These are phyloP conservation scores for Potorous gilbertii DNA, from an alignment of 2,797 vertebrate genomes.

Conservation along the genomic window DNA sequence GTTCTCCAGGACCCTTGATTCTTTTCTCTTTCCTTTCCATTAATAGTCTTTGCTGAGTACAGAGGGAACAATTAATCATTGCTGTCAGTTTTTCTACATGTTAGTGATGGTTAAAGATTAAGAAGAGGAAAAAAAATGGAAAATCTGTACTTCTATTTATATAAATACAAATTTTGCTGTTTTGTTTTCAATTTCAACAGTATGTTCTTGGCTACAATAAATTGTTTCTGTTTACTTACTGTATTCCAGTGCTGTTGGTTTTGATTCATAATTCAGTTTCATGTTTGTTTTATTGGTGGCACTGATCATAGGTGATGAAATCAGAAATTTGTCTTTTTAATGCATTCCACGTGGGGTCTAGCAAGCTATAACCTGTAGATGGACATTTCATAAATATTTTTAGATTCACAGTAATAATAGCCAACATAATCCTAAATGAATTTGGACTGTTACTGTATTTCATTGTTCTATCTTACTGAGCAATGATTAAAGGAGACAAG, in stretches of 20 bases:
- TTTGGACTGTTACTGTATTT: neutral
- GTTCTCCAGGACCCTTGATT: neutral
- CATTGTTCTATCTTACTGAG: neutral
- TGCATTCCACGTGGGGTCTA: neutral
- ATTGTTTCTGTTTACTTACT: neutral
- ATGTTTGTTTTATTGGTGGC: neutral
- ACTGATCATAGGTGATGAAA: neutral
- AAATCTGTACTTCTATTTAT: neutral
- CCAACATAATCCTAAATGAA: neutral
- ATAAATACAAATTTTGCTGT: neutral
- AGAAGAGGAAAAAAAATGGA: neutral
- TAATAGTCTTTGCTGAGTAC: neutral
- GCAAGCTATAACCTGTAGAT: neutral
- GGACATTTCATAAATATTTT: neutral
- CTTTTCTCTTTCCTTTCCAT: conserved; percentile 8
- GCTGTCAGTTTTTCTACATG: neutral
- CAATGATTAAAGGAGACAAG: neutral
- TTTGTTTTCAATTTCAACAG: neutral
- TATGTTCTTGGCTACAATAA: neutral
- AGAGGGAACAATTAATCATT: neutral
- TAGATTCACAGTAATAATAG: neutral
- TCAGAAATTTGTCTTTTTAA: neutral
- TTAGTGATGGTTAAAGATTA: neutral
- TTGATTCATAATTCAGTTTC: neutral
- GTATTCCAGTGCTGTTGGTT: neutral